These are phyloP conservation scores for Euproctis similis DNA, from an alignment of 2,888 invertebrate species.

Conservation along the genomic window DNA sequence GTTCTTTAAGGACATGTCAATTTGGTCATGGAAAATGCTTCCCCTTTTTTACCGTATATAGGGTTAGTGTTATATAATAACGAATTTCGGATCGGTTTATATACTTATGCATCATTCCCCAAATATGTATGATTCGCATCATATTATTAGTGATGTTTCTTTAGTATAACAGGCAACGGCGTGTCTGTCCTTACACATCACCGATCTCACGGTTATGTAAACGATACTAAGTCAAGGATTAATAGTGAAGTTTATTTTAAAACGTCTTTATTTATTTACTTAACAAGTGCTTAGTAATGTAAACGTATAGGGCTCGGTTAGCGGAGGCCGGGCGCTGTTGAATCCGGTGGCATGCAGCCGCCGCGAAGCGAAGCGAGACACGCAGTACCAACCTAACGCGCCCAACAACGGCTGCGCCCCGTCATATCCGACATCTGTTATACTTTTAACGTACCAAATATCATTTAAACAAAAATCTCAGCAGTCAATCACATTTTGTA, in stretches of 20 bases:
- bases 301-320: conserved; percentile 43
- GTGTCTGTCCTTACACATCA: conserved; percentile 21
- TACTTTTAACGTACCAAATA: conserved; percentile 33
- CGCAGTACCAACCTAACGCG: too few relatives aligned
- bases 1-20: too few relatives aligned
- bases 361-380: too few relatives aligned
- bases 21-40: too few relatives aligned
- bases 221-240: conserved; percentile 63
- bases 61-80: too few relatives aligned
- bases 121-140: too few relatives aligned
- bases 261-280: conserved; percentile 67
- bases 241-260: conserved; percentile 66
- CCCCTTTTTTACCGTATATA: too few relatives aligned
- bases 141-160: too few relatives aligned
- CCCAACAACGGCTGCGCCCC: conserved; percentile 29
- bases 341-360: conserved; percentile 32
- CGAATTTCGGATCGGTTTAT: too few relatives aligned
- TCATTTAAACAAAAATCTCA: conserved; percentile 24
- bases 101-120: too few relatives aligned
- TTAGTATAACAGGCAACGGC: too few relatives aligned
- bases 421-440: conserved; percentile 38
- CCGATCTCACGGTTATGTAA: conserved; percentile 57
- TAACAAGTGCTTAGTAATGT: conserved; percentile 69
- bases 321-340: conserved; percentile 27
- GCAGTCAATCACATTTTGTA: conserved; percentile 19